These are phyloP conservation scores for Dryobota labecula DNA, from an alignment of 2,888 invertebrate species.

Conservation along the genomic window DNA sequence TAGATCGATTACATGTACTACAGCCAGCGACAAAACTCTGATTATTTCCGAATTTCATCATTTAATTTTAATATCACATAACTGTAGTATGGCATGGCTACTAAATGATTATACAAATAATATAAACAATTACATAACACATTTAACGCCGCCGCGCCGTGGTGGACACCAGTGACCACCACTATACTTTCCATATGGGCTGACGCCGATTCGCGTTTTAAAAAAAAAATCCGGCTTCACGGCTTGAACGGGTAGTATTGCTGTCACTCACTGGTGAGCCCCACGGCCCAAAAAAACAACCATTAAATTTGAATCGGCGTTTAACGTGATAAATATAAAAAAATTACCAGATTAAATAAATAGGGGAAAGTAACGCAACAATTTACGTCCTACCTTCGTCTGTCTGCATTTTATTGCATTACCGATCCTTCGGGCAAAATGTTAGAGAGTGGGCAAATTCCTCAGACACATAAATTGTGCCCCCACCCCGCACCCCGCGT, in stretches of 20 bases:
- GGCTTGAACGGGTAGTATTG: too few species aligned
- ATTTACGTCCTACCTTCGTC: conserved; percentile 68
- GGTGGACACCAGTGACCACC: too few species aligned
- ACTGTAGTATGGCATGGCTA: too few species aligned
- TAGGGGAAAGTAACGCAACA: conserved; percentile 10
- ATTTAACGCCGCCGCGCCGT: too few species aligned
- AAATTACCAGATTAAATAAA: background rate
- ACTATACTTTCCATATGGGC: too few species aligned
- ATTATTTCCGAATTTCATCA: background rate
- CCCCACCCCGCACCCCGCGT: conserved; percentile 23
- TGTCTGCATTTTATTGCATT: conserved; percentile 83
- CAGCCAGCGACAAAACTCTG: background rate
- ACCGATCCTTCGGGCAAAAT: conserved; percentile 74
- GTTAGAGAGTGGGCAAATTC: conserved; percentile 71
- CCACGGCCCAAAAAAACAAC: too few species aligned
- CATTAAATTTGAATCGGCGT: too few species aligned
- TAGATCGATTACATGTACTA: background rate
- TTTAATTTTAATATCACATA: background rate
- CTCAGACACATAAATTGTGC: conserved; percentile 78
- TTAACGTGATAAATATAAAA: too few species aligned
- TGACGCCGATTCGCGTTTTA: too few species aligned
- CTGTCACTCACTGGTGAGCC: too few species aligned
- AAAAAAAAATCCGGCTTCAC: too few species aligned
- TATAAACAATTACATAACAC: background rate
- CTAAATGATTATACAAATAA: background rate